Conservation (phyloP, 1,140 invertebrate species). For the Lepidotrigona ventralis region DNA sequence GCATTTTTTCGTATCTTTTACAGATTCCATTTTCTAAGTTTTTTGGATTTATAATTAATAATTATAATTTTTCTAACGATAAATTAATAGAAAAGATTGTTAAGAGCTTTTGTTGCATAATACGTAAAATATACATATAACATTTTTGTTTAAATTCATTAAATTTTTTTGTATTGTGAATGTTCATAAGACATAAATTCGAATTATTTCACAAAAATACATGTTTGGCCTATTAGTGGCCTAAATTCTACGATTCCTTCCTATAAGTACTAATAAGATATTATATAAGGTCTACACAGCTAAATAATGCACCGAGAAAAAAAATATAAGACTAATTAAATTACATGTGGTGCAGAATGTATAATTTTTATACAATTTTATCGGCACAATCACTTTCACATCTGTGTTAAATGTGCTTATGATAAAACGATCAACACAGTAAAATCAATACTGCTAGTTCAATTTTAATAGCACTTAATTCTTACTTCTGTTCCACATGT, state of each 20-base stretch:
- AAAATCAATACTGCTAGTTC: conserved; percentile 32
- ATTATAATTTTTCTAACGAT: conserved; percentile 7
- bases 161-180: conserved; percentile 18
- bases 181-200: conserved; percentile 31
- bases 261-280: conserved; percentile 59
- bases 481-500: conserved; percentile 46
- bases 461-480: conserved; percentile 31
- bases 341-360: conserved; percentile 46
- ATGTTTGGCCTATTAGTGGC: conserved; percentile 53
- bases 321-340: conserved; percentile 55
- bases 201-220: conserved; percentile 49
- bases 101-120: conserved; percentile 20
- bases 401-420: conserved; percentile 23
- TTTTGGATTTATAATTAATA: neutral
- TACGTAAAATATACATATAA: conserved; percentile 1
- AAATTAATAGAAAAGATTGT: conserved; percentile 9
- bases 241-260: conserved; percentile 55
- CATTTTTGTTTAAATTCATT: conserved; percentile 15
- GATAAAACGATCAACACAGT: conserved; percentile 27
- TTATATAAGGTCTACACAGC: conserved; percentile 53
- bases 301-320: conserved; percentile 44
- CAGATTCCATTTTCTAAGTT: conserved; percentile 20
- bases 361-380: conserved; percentile 45
- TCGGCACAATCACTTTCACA: conserved; percentile 24
- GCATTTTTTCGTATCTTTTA: conserved; percentile 34